phyloP scores from a whole-genome alignment of 2,113 vertebrate species.

The Engystomops pustulosus region DNA sequence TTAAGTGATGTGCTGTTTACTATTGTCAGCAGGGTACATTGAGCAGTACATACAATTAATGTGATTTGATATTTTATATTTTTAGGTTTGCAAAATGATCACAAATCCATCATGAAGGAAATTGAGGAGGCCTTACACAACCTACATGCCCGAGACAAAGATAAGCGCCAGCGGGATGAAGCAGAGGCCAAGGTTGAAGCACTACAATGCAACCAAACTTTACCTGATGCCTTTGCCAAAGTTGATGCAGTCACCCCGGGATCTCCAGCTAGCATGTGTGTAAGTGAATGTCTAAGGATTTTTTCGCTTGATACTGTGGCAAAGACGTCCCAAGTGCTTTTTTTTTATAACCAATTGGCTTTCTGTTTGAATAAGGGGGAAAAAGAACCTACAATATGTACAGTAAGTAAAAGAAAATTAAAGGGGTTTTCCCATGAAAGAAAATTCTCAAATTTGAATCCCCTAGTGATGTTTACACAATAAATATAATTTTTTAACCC shows the following conservation, averaged over 20 bases:
- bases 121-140: constrained; percentile 93
- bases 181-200: constrained; percentile 73
- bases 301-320: no score
- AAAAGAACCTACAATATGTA: no score
- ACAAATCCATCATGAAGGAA: constrained; percentile 90
- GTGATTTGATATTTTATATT: background rate
- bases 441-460: no score
- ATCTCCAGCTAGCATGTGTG: constrained; percentile 86
- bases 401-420: no score
- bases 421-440: no score
- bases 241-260: constrained; percentile 83
- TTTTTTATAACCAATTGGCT: no score
- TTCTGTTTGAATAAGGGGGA: no score
- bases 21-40: no score
- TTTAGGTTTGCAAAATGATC: constrained; percentile 95
- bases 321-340: no score
- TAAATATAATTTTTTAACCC: no score
- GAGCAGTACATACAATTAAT: background rate
- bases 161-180: constrained; percentile 81
- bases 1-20: background rate
- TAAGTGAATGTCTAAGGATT: constrained; percentile 70
- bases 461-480: no score
- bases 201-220: constrained; percentile 63
- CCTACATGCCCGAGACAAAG: constrained; percentile 87
- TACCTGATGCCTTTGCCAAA: constrained; percentile 80